phyloP scores from a whole-genome alignment of 2,113 vertebrate species.

The Lagopus muta region DNA sequence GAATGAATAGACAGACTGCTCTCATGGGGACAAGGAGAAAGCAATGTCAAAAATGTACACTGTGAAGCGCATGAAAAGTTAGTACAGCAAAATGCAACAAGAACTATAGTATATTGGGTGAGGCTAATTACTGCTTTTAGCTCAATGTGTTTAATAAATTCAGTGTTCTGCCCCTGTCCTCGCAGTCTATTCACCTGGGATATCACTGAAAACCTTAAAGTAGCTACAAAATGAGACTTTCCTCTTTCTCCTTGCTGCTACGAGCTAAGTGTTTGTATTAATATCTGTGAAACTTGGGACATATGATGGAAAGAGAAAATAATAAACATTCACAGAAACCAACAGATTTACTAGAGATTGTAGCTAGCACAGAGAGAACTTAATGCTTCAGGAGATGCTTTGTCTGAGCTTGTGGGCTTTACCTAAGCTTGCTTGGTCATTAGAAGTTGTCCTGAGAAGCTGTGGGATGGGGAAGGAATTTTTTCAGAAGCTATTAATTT shows the following conservation, averaged over 20 bases:
- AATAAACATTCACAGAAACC: background rate
- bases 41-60: conserved; percentile 65
- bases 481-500: background rate
- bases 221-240: conserved; percentile 6
- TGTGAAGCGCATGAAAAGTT: conserved; percentile 63
- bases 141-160: conserved; percentile 36
- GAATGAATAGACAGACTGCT: conserved; percentile 59
- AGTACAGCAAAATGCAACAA: conserved; percentile 56
- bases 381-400: background rate
- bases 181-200: conserved; percentile 26
- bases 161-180: conserved; percentile 15
- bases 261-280: background rate
- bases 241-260: conserved; percentile 13
- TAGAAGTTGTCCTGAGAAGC: background rate
- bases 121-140: conserved; percentile 67
- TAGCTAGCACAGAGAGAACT: background rate
- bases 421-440: background rate
- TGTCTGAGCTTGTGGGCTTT: background rate
- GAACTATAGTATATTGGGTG: conserved; percentile 39
- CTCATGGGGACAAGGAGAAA: conserved; percentile 65
- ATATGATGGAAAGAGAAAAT: background rate
- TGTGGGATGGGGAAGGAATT: background rate
- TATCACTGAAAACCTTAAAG: background rate
- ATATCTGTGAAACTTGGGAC: background rate
- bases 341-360: background rate